Conservation (phyloP, 1,140 invertebrate species). For the Microplitis mediator region DNA sequence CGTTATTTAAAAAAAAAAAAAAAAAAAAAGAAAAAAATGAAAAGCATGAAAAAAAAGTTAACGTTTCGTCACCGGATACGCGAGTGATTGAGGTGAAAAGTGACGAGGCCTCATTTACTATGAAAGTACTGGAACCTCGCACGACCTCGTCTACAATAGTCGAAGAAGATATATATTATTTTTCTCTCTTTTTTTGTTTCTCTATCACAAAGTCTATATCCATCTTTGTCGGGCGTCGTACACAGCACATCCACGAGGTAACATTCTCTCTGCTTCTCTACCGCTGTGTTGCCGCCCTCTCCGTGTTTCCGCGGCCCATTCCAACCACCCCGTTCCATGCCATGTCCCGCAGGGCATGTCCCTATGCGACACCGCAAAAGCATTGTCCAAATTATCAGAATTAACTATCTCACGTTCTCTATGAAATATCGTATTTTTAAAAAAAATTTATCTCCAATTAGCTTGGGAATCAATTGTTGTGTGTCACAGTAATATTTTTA, state of each 20-base stretch:
- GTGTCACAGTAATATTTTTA: neutral
- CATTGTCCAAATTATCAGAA: slow-evolving; percentile 44
- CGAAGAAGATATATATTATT: neutral
- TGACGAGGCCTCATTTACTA: neutral
- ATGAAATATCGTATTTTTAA: neutral
- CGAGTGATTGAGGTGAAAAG: neutral
- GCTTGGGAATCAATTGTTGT: neutral
- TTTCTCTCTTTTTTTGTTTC: neutral
- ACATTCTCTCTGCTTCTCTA: slow-evolving; percentile 28
- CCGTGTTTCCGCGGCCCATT: slow-evolving; percentile 60
- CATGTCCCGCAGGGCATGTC: slow-evolving; percentile 63
- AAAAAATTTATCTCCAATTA: slow-evolving; percentile 51
- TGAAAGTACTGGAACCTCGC: neutral
- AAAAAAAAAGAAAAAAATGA: too few relatives aligned
- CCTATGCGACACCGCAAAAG: slow-evolving; percentile 40
- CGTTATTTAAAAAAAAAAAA: too few relatives aligned
- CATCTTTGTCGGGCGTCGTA: slow-evolving; percentile 8
- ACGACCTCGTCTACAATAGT: neutral
- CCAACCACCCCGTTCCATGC: slow-evolving; percentile 59
- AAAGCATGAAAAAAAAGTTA: too few relatives aligned
- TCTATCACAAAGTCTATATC: neutral
- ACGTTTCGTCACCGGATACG: neutral
- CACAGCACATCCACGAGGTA: slow-evolving; percentile 29
- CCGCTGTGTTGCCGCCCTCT: slow-evolving; percentile 28
- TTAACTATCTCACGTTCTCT: neutral